These are phyloP conservation scores for Mugil cephalus DNA, from an alignment of 2,113 vertebrate genomes.

Conservation along the genomic window DNA sequence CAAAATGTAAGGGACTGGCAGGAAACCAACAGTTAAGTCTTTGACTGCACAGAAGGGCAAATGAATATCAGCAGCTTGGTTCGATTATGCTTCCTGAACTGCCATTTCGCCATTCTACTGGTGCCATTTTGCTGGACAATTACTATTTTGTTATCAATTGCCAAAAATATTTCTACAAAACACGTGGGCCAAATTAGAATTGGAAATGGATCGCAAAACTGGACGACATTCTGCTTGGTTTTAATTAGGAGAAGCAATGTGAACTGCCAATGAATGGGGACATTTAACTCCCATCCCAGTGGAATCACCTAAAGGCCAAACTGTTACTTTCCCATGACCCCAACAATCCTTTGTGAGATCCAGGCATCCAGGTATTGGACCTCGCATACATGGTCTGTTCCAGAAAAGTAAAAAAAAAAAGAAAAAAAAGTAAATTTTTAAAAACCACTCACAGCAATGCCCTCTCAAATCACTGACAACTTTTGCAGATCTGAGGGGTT, in stretches of 20 bases:
- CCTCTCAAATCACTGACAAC: no score
- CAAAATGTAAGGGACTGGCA: slow-evolving; percentile 30
- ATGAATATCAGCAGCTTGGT: slow-evolving; percentile 13
- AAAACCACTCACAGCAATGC: no score
- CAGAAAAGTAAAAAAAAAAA: neutral
- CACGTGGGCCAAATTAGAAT: slow-evolving; percentile 46
- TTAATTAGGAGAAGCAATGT: slow-evolving; percentile 64
- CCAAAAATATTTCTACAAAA: slow-evolving; percentile 45
- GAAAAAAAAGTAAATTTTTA: neutral
- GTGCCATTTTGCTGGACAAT: slow-evolving; percentile 58
- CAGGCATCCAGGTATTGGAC: slow-evolving; percentile 8
- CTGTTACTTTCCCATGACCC: slow-evolving; percentile 50
- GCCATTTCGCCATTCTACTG: slow-evolving; percentile 40
- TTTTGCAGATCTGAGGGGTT: no score
- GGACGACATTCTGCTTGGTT: slow-evolving; percentile 25
- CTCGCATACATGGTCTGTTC: no score
- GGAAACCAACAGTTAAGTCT: slow-evolving; percentile 46
- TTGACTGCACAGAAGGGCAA: slow-evolving; percentile 1
- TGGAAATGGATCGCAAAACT: slow-evolving; percentile 58
- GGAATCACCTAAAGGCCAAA: slow-evolving; percentile 70
- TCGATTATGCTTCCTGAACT: neutral
- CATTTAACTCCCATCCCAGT: slow-evolving; percentile 64
- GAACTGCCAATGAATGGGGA: slow-evolving; percentile 54
- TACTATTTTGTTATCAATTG: slow-evolving; percentile 40
- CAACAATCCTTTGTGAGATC: neutral